Base-by-base conservation (phyloP, 2,113 vertebrate species). In the Glareola pratincola region DNA sequence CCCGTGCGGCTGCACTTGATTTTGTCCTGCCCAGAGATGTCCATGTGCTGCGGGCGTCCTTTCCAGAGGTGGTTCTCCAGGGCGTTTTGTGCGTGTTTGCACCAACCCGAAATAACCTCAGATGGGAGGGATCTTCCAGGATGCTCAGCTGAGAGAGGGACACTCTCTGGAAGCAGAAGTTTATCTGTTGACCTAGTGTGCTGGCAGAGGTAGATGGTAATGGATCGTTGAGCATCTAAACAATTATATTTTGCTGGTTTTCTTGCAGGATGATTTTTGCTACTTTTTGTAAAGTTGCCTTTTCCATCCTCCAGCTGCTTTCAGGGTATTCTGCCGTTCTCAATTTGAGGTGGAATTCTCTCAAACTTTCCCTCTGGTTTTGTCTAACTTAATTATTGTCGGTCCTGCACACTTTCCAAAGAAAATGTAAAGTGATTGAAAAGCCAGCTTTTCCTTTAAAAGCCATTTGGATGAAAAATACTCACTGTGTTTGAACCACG, bases 1-100 rank as follows among this genome's bases (percentile, higher is more conserved):
- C 6, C 12, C 0, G 0, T 20, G 39, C 1, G 18, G 14, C 60
- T 72, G 51, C 0, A 1, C 30, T 8, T 88, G 62, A 24, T 79
- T 85, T 79, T 76, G 71, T 76, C 68, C 66, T 83, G 34, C n/a
- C 0, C 2, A 16, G 59, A 22, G 63, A 37, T 48, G 57, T 66
- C 47, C 41, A 2, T 37, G 41, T 82, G 76, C 13, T 59, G 50
- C 0, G 2, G 9, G 39, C 10, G 36, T 88, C 79, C 45, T 51
- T 76, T 64, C 78, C 91, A 76, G 78, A 48, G 45, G 91, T 51
- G 10, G 2, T 51, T 94, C 78, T 83, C 32, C 0, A 3, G 21
- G 29, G 15, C 6, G 23, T 73, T 50, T 22, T 29, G 17, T 26
- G 21, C 18, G 5, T 47, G 17, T 87, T 80, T 84, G 26, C 22